These are phyloP conservation scores for Clistopyga incitator DNA, from an alignment of 2,888 invertebrate species.

Conservation along the genomic window DNA sequence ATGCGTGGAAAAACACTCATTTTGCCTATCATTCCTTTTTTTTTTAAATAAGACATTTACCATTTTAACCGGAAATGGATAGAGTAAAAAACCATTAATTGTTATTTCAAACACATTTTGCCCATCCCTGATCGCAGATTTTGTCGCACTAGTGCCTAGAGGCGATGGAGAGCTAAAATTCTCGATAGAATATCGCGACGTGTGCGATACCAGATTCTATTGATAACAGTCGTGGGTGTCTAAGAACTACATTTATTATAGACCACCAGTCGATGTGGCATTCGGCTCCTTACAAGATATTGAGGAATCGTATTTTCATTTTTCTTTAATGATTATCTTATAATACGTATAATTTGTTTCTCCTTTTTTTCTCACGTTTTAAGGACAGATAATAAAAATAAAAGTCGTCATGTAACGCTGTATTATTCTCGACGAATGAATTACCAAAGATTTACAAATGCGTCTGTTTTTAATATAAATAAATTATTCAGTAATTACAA, in stretches of 20 bases:
- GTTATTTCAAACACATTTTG: neutral
- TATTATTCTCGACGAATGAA: conserved; percentile 42
- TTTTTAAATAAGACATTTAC: no score
- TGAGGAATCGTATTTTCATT: conserved; percentile 24
- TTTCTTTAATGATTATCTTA: conserved; percentile 34
- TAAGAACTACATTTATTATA: conserved; percentile 61
- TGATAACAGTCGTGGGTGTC: conserved; percentile 8
- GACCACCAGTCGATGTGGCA: conserved; percentile 54
- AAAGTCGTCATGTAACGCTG: conserved; percentile 32
- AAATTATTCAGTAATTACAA: conserved; percentile 62
- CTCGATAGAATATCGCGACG: neutral
- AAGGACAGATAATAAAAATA: conserved; percentile 25
- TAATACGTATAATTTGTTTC: conserved; percentile 20
- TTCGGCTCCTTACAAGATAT: conserved; percentile 33
- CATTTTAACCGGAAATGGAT: no score
- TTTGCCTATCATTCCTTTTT: no score
- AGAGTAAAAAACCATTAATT: neutral
- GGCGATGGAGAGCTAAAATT: conserved; percentile 10
- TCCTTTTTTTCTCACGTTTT: conserved; percentile 21
- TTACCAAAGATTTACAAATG: conserved; percentile 60
- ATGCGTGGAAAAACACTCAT: no score
- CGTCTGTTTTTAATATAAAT: conserved; percentile 53
- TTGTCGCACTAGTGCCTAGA: conserved; percentile 15
- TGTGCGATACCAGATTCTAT: neutral
- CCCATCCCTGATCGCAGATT: neutral